Base-by-base conservation (phyloP, 2,113 vertebrate genomes). In the Myrmecobius fasciatus region DNA sequence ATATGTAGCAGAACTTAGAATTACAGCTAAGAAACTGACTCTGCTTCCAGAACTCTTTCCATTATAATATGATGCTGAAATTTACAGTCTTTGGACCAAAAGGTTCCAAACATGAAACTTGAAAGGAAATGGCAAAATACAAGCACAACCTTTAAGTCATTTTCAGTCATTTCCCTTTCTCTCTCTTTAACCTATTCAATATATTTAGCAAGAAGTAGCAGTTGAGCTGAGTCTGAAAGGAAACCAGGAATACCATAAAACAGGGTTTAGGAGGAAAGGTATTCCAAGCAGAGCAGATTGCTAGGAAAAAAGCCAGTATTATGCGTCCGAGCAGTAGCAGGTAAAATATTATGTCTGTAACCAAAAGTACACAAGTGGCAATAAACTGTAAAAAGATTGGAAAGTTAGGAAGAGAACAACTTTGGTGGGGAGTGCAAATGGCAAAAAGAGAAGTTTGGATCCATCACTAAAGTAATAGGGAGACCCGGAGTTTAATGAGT, bases 61-160 rank as follows among this genome's bases (percentile, higher is more conserved):
- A n/a, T n/a, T n/a, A 75, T n/a, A n/a, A n/a, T n/a, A 75, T 75
- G 4, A 2, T 75, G 60, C 60, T n/a, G 2, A 4, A n/a, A 3
- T 0, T 17, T 93, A 95, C 2, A 48, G 91, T 31, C 89, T 51
- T 54, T 89, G 49, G 6, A 94, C 3, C 0, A 1, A 75, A 75
- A 75, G 12, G 31, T 26, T 10, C 49, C 89, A 91, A 93, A 95
- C 49, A 47, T 43, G 25, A 93, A 14, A 28, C 25, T 92, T 25
- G 31, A 90, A 89, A 91, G 48, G 26, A 47, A 52, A 6, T 3
- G 4, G 4, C 17, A 75, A 4, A 75, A 75, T 48, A 1, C 89
- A 90, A 95, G 54, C 20, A 7, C 54, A 20, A 75, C 17, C 31
- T 83, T 94, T 94, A 31, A 95, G 91, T 75, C 12, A 94, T 90